Base-by-base conservation (phyloP, 2,888 invertebrate species). In the Coenonympha glycerion region DNA sequence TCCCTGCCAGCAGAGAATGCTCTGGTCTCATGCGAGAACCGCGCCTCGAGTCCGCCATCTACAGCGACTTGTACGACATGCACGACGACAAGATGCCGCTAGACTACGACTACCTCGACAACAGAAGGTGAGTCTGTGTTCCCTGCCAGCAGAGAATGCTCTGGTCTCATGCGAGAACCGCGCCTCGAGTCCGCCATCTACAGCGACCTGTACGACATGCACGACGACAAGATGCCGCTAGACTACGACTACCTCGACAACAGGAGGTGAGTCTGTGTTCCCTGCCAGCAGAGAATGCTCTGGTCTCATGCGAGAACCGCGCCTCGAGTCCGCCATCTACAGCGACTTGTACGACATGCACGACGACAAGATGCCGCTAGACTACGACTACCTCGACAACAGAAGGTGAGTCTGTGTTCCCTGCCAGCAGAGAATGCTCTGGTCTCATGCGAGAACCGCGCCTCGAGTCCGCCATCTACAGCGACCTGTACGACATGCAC, bases 21-120 rank as follows among this genome's bases (percentile, higher is more conserved):
- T 76, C 91, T 95, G 60, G 89, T 95, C 73, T 95, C 95, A 68
- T 96, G 95, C 86, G 94, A 95, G 88, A 96, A 96, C 79, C 95
- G 36, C 89, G 92, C 5, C 88, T 95, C 69, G 93, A 93, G 82
- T 93, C 94, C 65, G 93, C 92, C 42, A 88, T 93, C 59, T 93
- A 92, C 87, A 91, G 91, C 66, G 92, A 93, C 66, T 88, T 93
- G 52, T 93, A 92, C 81, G 88, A 88, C 65, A 86, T 87, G 79
- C 78, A 79, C 57, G 89, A 90, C 71, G 91, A 91, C 70, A 90
- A 91, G 62, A 88, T 89, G 60, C 79, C 89, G 52, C 88, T 89
- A 58, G 88, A 88, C 45, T 88, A 88, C 63, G 69, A 66, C 60
- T 87, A 82, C 56, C 69, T 87, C 59, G 89, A 90, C 66, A 86